Evolutionary conservation across 2,797 vertebrate species (phyloP).

Genomic region (Coregonus suidteri): DNA sequence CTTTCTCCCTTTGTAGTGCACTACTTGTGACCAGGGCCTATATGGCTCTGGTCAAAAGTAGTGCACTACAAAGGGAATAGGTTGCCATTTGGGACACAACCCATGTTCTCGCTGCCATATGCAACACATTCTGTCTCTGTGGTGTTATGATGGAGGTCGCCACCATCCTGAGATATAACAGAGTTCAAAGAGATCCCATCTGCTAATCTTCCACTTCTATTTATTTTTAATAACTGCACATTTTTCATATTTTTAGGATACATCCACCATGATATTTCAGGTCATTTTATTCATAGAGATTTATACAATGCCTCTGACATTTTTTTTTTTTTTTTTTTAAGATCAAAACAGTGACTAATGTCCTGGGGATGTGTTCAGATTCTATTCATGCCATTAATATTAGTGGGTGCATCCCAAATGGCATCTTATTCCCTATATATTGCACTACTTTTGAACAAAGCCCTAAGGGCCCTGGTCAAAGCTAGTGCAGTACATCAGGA

Average conservation of each 20-base stretch:
- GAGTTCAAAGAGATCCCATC: slow-evolving; percentile 26
- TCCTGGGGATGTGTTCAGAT: slow-evolving; percentile 29
- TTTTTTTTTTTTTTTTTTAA: background rate
- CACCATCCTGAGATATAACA: slow-evolving; percentile 19
- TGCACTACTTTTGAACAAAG: background rate
- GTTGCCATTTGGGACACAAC: background rate
- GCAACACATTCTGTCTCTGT: slow-evolving; percentile 20
- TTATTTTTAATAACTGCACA: slow-evolving; percentile 11
- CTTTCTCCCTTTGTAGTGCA: too few relatives aligned
- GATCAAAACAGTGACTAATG: background rate
- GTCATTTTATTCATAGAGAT: background rate
- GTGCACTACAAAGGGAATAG: too few relatives aligned
- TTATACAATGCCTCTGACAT: background rate
- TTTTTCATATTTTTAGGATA: background rate
- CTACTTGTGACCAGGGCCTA: too few relatives aligned
- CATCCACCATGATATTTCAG: background rate
- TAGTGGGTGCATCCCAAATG: background rate
- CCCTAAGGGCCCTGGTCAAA: background rate
- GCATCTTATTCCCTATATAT: background rate
- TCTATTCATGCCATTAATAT: slow-evolving; percentile 45
- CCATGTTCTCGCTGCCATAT: slow-evolving; percentile 26
- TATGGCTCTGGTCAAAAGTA: too few relatives aligned
- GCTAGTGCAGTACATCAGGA: background rate
- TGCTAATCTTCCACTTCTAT: slow-evolving; percentile 14
- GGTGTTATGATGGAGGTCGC: slow-evolving; percentile 43